These are phyloP conservation scores for Alcedo atthis DNA, from an alignment of 2,797 vertebrate genomes.

Conservation along the genomic window DNA sequence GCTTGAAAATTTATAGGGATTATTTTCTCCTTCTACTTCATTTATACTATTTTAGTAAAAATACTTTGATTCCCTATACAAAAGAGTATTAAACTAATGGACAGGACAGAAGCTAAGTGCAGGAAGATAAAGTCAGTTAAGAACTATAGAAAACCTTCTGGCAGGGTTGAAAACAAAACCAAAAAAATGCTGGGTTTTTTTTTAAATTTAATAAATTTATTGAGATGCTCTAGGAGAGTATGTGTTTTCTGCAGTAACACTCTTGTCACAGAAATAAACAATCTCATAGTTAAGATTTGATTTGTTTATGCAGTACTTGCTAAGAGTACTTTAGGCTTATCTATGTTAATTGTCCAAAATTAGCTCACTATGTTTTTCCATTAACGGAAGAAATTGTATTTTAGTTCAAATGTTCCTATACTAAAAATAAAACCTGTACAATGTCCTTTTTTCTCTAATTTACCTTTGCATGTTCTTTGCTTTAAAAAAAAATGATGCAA, in stretches of 20 bases:
- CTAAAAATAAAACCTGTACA: not conserved
- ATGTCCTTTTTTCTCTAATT: not conserved
- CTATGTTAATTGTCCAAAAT: not conserved
- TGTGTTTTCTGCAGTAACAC: not conserved
- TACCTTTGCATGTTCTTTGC: not conserved
- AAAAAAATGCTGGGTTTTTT: not conserved
- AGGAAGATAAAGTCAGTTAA: not conserved
- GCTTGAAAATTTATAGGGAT: not conserved
- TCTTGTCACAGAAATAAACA: not conserved
- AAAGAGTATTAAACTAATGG: not conserved
- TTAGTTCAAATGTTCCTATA: not conserved
- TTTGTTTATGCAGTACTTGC: not conserved
- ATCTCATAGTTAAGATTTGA: not conserved
- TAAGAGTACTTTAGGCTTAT: not conserved
- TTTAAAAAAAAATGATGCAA: not conserved
- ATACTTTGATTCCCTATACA: not conserved
- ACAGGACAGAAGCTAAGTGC: not conserved
- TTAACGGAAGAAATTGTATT: not conserved
- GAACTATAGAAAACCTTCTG: not conserved
- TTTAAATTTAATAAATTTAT: not conserved
- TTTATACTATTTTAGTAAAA: not conserved
- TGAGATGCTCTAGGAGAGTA: not conserved
- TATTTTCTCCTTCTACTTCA: not conserved
- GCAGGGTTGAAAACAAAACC: not conserved
- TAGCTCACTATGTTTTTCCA: not conserved